These are phyloP conservation scores for Eupithecia insigniata DNA, from an alignment of 2,888 invertebrate genomes.

Conservation along the genomic window DNA sequence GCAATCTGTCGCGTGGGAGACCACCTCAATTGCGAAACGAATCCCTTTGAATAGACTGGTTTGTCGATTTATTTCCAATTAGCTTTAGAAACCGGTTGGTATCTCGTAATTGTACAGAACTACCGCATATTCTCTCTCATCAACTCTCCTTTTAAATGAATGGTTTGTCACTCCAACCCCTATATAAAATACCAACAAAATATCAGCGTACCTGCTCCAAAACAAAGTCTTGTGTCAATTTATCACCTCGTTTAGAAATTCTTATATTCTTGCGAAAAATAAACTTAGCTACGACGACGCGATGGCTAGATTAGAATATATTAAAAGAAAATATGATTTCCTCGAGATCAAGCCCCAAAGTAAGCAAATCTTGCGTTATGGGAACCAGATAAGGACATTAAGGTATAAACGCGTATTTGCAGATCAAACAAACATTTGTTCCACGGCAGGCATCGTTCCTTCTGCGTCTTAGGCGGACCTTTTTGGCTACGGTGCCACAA, in stretches of 20 bases:
- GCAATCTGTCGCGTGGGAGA: constrained; percentile 43
- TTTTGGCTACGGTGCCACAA: background rate
- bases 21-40: constrained; percentile 28
- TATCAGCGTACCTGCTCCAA: background rate
- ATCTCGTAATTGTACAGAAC: constrained; percentile 5
- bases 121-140: background rate
- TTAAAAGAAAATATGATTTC: too few relatives aligned
- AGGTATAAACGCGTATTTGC: background rate
- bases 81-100: constrained; percentile 3
- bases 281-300: too few relatives aligned
- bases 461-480: background rate
- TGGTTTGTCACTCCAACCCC: background rate
- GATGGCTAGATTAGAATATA: too few relatives aligned
- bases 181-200: background rate
- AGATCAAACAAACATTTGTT: background rate
- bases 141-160: background rate
- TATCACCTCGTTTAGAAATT: too few relatives aligned
- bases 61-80: constrained; percentile 23
- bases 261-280: too few relatives aligned
- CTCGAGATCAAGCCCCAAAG: too few relatives aligned
- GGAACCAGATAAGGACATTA: too few relatives aligned
- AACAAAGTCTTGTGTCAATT: background rate
- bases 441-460: background rate
- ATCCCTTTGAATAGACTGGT: constrained; percentile 25
- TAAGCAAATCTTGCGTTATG: too few relatives aligned